A percentile compares a stretch with the other conserved stretches of the same genome.
Evolutionary conservation across 2,113 vertebrate genomes (phyloP).

Genomic region (Todiramphus chloris): DNA sequence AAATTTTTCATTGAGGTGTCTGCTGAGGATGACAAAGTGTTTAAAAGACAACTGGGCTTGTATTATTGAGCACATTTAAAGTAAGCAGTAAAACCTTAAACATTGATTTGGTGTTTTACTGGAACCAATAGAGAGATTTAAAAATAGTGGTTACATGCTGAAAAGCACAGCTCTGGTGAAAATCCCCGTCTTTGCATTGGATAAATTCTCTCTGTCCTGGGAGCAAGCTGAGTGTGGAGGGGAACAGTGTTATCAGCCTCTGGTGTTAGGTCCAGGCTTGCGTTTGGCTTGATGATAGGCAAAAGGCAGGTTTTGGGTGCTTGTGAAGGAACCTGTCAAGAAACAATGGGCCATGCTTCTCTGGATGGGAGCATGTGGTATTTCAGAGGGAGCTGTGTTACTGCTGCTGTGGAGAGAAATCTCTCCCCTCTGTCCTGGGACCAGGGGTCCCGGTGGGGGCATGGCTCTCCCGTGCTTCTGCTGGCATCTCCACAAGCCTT

Average conservation of each 20-base stretch:
- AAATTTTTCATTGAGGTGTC: neutral
- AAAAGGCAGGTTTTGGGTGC: neutral
- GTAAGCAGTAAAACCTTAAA: constrained; percentile 3
- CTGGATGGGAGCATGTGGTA: neutral
- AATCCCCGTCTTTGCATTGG: neutral
- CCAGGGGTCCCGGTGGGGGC: neutral
- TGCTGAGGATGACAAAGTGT: neutral
- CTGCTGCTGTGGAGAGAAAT: neutral
- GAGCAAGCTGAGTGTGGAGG: neutral
- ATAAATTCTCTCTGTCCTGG: neutral
- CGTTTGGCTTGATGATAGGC: neutral
- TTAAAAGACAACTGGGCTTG: constrained; percentile 15
- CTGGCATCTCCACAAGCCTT: neutral
- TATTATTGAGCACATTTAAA: neutral
- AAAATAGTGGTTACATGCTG: neutral
- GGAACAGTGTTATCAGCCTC: neutral
- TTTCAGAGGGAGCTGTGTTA: neutral
- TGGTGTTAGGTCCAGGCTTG: neutral
- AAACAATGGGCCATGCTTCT: neutral
- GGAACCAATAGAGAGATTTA: neutral
- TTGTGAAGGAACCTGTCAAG: neutral
- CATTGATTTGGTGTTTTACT: constrained; percentile 3
- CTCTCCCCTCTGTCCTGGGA: neutral
- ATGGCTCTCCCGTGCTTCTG: accelerated
- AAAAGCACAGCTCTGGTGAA: constrained; percentile 16